Conservation (phyloP, 2,113 vertebrate species). For the Gopherus flavomarginatus region DNA sequence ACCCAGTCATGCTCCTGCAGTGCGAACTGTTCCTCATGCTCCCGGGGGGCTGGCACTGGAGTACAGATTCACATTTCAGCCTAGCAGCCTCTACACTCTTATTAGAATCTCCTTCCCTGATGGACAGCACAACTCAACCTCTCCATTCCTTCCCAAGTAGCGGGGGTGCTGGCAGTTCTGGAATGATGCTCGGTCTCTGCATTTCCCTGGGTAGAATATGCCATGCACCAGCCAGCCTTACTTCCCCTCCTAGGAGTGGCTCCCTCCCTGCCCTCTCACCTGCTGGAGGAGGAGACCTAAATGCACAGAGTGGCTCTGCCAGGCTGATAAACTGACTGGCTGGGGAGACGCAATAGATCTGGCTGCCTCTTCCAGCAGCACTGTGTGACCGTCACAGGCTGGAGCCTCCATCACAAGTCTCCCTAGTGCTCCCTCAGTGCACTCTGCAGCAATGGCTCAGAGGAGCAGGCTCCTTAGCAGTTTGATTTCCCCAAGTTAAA, state of each 20-base stretch:
- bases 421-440: neutral
- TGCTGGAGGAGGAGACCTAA: neutral
- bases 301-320: neutral
- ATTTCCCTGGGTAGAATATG: neutral
- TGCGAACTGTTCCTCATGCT: neutral
- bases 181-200: neutral
- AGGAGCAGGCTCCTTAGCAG: neutral
- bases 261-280: neutral
- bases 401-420: neutral
- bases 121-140: neutral
- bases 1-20: rapidly evolving
- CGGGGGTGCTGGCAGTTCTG: neutral
- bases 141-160: neutral
- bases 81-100: neutral
- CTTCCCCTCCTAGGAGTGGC: neutral
- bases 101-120: neutral
- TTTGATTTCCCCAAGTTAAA: neutral
- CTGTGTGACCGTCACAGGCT: neutral
- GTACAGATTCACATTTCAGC: neutral
- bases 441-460: neutral
- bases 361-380: neutral
- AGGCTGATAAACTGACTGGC: neutral
- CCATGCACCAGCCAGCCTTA: neutral
- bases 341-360: neutral
- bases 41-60: too few species aligned